Evolutionary conservation across 2,113 vertebrate genomes (phyloP).

Genomic region (Sander lucioperca): DNA sequence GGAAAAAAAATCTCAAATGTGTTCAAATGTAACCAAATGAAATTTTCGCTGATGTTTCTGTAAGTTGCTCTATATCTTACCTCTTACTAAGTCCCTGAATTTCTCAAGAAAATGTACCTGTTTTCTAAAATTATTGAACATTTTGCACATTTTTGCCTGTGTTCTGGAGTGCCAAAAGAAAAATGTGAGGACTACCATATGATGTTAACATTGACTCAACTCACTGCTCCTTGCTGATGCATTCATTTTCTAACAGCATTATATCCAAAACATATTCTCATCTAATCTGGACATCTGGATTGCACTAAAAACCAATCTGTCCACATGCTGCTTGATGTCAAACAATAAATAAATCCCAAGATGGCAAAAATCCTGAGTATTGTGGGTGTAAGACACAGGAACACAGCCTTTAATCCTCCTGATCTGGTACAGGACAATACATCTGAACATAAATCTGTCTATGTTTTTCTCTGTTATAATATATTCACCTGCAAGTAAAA

Average conservation of each 20-base stretch:
- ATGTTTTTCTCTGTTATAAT: background rate
- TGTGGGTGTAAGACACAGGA: conserved; percentile 33
- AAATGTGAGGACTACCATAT: background rate
- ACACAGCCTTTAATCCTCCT: conserved; percentile 32
- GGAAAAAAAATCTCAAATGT: conserved; percentile 6
- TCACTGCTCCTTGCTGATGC: background rate
- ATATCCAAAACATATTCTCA: conserved; percentile 38
- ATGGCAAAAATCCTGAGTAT: conserved; percentile 9
- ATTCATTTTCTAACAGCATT: conserved; percentile 9
- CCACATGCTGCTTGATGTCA: conserved; percentile 27
- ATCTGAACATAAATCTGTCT: conserved; percentile 21
- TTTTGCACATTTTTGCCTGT: background rate
- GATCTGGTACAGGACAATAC: conserved; percentile 2
- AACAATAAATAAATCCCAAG: conserved; percentile 20
- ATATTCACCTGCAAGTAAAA: background rate
- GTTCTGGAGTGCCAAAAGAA: background rate
- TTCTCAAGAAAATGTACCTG: background rate
- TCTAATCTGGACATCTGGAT: conserved; percentile 51
- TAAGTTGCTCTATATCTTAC: background rate
- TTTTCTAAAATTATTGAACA: background rate
- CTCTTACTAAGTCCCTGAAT: background rate
- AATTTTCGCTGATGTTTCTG: background rate
- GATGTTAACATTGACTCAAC: background rate
- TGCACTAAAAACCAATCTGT: conserved; percentile 54
- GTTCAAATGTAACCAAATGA: background rate